phyloP scores from a whole-genome alignment of 2,113 vertebrate genomes.

The Macquaria ambigua region DNA sequence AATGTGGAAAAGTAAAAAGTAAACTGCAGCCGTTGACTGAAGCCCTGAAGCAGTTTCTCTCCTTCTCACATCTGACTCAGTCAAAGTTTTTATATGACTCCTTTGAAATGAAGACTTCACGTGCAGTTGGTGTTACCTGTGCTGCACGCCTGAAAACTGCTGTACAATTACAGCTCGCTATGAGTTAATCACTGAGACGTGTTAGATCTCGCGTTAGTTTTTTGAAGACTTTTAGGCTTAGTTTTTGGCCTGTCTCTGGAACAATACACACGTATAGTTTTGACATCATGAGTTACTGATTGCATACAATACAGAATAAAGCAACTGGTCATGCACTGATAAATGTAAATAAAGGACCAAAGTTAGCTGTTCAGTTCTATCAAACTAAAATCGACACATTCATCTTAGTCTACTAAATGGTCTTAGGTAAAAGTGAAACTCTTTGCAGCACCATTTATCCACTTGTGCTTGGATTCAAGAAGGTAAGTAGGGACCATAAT shows the following conservation, averaged over 20 bases:
- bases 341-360: constrained; percentile 7
- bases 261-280: not conserved
- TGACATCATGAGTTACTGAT: not conserved
- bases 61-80: not conserved
- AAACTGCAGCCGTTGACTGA: not conserved
- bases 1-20: not conserved
- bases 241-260: not conserved
- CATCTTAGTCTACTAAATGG: not conserved
- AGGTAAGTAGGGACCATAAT: not conserved
- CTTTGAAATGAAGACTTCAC: not conserved
- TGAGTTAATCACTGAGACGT: not conserved
- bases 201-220: constrained; percentile 20
- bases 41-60: not conserved
- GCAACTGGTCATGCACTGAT: not conserved
- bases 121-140: not conserved
- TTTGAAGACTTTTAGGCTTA: not conserved
- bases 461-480: not conserved
- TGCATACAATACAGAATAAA: not conserved
- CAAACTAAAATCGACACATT: not conserved
- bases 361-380: not conserved
- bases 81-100: not conserved
- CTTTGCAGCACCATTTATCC: not conserved
- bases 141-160: constrained; percentile 1
- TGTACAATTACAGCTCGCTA: not conserved
- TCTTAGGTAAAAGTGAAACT: not conserved